Percentiles rank a stretch among this genome's conserved stretches.
These are phyloP conservation scores for Diorhabda sublineata DNA, from an alignment of 1,140 invertebrate genomes.

Conservation along the genomic window DNA sequence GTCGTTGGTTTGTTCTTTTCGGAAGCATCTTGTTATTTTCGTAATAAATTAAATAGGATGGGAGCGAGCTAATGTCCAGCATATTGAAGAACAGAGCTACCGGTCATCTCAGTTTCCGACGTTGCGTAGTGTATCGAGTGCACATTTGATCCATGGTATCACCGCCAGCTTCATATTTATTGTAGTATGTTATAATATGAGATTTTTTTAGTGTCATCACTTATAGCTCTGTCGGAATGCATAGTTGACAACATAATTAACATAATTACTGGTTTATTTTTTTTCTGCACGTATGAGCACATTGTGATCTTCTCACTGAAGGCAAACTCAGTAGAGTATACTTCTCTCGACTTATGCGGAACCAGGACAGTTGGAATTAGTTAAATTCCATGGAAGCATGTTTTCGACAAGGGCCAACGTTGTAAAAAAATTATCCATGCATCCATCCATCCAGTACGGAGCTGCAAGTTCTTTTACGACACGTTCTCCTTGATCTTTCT, in stretches of 20 bases:
- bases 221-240: conserved; percentile 23
- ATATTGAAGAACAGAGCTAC: neutral
- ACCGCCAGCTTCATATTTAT: too few relatives aligned
- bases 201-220: neutral
- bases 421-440: neutral
- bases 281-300: conserved; percentile 34
- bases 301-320: conserved; percentile 22
- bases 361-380: neutral
- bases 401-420: neutral
- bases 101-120: neutral
- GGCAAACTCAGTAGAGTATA: conserved; percentile 15
- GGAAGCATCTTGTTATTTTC: neutral
- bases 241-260: conserved; percentile 36
- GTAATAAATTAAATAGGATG: neutral
- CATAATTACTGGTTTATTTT: conserved; percentile 41
- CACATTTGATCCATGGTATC: neutral
- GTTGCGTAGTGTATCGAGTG: neutral
- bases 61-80: neutral
- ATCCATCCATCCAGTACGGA: neutral
- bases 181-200: too few relatives aligned
- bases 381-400: conserved; percentile 21
- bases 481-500: neutral
- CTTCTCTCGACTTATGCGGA: neutral
- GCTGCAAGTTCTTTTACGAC: conserved; percentile 15
- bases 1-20: neutral